A percentile compares a stretch with the other conserved stretches of the same genome.
These are phyloP conservation scores for Drosophila fulvimacula DNA, from an alignment of 2,888 invertebrate species.

Conservation along the genomic window DNA sequence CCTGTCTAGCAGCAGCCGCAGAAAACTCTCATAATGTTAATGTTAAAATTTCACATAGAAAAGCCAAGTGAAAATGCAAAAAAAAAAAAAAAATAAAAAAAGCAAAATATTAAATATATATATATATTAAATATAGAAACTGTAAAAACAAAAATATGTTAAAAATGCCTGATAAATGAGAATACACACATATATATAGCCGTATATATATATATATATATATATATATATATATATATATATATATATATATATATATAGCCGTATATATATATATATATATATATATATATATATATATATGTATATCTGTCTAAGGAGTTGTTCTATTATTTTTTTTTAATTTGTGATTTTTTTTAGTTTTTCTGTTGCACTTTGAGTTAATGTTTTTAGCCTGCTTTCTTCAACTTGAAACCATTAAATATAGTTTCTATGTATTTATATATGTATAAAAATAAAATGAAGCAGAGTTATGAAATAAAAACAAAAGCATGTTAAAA, in stretches of 20 bases:
- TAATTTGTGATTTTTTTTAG: conserved; percentile 37
- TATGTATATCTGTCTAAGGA: conserved; percentile 33
- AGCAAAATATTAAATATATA: conserved; percentile 44
- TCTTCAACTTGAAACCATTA: conserved; percentile 57
- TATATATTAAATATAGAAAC: conserved; percentile 33
- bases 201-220: conserved; percentile 22
- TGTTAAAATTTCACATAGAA: conserved; percentile 66
- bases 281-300: conserved; percentile 25
- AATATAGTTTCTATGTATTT: conserved; percentile 75
- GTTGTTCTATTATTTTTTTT: conserved; percentile 36
- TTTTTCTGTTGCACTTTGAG: conserved; percentile 63
- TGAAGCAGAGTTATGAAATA: not conserved
- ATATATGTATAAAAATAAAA: conserved; percentile 69
- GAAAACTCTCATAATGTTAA: conserved; percentile 54
- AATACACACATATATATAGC: conserved; percentile 26
- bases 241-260: conserved; percentile 25
- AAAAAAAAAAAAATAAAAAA: not conserved
- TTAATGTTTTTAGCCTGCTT: conserved; percentile 70
- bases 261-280: conserved; percentile 26
- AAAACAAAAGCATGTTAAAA: conserved; percentile 65
- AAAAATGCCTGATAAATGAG: conserved; percentile 60
- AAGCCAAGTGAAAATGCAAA: conserved; percentile 53
- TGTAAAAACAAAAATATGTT: conserved; percentile 57
- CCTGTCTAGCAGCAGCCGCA: conserved; percentile 16
- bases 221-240: conserved; percentile 31